Percentiles rank a stretch among this genome's conserved stretches.
phyloP scores from a whole-genome alignment of 2,888 invertebrate species.

The Euproctis similis region DNA sequence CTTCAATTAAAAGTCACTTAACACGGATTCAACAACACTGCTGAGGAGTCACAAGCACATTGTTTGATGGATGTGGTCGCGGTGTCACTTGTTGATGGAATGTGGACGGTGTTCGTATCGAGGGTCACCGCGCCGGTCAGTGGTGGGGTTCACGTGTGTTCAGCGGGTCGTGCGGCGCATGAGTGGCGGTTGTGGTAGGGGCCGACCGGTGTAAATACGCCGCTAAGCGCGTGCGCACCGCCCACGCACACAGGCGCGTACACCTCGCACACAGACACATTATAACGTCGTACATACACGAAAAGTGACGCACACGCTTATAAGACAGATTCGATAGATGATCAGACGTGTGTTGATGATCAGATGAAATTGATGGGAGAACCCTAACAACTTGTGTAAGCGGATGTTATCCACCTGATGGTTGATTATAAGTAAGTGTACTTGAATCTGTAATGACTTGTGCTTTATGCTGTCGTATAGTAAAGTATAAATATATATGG shows the following conservation, averaged over 20 bases:
- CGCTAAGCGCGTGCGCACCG: no score
- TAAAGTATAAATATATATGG: no score
- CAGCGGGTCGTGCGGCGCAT: slow-evolving; percentile 66
- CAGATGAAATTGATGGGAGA: slow-evolving; percentile 36
- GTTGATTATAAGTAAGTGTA: slow-evolving; percentile 19
- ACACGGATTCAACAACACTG: slow-evolving; percentile 52
- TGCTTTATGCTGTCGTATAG: no score
- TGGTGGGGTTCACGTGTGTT: slow-evolving; percentile 68
- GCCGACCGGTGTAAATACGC: slow-evolving; percentile 70
- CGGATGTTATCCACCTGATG: slow-evolving; percentile 25
- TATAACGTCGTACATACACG: slow-evolving; percentile 21
- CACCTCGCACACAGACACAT: slow-evolving; percentile 30
- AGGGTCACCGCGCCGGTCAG: slow-evolving; percentile 44
- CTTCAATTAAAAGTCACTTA: slow-evolving; percentile 57
- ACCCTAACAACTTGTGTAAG: slow-evolving; percentile 28
- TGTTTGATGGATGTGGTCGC: slow-evolving; percentile 42
- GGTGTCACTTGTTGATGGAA: slow-evolving; percentile 33
- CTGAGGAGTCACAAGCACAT: slow-evolving; percentile 63
- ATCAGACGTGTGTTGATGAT: slow-evolving; percentile 34
- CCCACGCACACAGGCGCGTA: slow-evolving; percentile 48
- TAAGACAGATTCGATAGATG: no score
- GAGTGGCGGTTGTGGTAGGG: slow-evolving; percentile 72
- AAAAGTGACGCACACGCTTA: slow-evolving; percentile 24
- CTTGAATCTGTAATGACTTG: slow-evolving; percentile 19
- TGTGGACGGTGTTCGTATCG: slow-evolving; percentile 37